Conservation (phyloP, 2,113 vertebrate species). For the Lamprotornis superbus region DNA sequence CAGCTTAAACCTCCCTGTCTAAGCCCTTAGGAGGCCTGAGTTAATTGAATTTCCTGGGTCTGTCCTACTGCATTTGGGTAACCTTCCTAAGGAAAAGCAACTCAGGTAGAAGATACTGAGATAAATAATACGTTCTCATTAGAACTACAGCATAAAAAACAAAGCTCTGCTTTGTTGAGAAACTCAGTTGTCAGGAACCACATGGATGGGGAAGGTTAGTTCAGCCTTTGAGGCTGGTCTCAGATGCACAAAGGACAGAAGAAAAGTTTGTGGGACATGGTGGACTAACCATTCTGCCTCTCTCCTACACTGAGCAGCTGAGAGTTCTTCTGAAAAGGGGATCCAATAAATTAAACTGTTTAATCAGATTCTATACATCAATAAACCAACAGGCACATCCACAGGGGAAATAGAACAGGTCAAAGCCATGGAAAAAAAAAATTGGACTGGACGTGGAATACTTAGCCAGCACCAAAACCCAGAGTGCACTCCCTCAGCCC, state of each 20-base stretch:
- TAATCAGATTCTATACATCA: not conserved
- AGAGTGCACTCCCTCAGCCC: not conserved
- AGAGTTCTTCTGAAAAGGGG: not conserved
- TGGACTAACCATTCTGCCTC: not conserved
- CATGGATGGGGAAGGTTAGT: not conserved
- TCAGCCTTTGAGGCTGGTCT: not conserved
- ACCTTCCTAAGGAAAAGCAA: constrained; percentile 12
- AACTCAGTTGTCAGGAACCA: constrained; percentile 34
- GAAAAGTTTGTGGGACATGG: not conserved
- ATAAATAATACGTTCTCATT: constrained; percentile 20
- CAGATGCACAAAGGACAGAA: constrained; percentile 30
- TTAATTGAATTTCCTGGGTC: not conserved
- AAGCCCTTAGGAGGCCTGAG: constrained; percentile 26
- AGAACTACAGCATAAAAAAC: constrained; percentile 55
- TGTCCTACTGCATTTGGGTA: not conserved
- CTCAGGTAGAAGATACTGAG: not conserved
- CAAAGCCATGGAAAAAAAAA: not conserved
- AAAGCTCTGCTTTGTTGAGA: constrained; percentile 68
- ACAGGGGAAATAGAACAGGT: not conserved
- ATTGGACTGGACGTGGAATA: not conserved
- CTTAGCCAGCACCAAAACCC: not conserved
- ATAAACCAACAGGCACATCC: not conserved
- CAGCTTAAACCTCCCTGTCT: not conserved
- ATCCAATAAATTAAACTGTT: not conserved
- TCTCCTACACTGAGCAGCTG: not conserved